A percentile compares a stretch with the other conserved stretches of the same genome.
Evolutionary conservation across 37 sponge, comb jelly and placozoan genomes (phyloP).

Genomic region (Beroe ovata): DNA sequence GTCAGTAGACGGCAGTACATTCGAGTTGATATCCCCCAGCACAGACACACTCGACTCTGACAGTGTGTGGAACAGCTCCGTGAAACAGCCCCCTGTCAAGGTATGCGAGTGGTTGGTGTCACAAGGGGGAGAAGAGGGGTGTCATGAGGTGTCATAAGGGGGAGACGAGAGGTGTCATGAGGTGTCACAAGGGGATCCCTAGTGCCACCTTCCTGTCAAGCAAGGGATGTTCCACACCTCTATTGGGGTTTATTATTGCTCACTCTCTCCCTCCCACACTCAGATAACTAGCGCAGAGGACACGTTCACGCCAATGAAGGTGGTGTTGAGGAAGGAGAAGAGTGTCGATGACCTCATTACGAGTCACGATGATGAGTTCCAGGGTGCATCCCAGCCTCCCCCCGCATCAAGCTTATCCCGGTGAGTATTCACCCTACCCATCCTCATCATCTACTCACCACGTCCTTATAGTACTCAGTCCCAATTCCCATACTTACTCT

Average conservation of each 20-base stretch:
- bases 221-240: too few relatives aligned
- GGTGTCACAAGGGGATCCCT: too few relatives aligned
- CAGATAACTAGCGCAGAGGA: too few relatives aligned
- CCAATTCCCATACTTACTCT: too few relatives aligned
- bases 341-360: slow-evolving; percentile 3
- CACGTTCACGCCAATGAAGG: neutral
- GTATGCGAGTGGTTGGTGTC: too few relatives aligned
- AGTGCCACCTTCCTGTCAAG: too few relatives aligned
- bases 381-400: neutral
- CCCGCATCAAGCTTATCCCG: neutral
- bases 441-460: too few relatives aligned
- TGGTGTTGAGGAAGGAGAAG: slow-evolving; percentile 38
- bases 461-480: too few relatives aligned
- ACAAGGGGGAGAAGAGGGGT: neutral
- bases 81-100: neutral
- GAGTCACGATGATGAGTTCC: neutral
- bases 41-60: slow-evolving; percentile 19
- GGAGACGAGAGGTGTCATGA: neutral
- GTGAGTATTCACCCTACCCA: neutral
- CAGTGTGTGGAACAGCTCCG: neutral
- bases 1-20: slow-evolving; percentile 19
- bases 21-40: slow-evolving; percentile 49
- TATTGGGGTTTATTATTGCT: too few relatives aligned
- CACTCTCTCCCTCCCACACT: too few relatives aligned
- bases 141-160: neutral